Base-by-base conservation (phyloP, 2,797 vertebrate species). In the Dicrostonyx torquatus region DNA sequence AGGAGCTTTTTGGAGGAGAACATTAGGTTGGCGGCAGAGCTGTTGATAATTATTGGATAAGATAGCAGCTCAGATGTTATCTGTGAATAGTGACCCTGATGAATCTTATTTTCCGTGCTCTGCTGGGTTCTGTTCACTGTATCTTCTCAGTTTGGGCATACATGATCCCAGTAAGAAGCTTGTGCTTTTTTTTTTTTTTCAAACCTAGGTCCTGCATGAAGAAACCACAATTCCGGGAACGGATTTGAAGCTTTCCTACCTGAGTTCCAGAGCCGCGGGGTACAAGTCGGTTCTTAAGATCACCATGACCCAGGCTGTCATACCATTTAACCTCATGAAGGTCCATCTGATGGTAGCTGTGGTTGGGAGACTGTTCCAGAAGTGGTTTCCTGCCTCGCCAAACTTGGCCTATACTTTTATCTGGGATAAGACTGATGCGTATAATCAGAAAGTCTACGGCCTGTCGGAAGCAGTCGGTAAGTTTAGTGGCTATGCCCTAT, bases 351-450 rank as follows among this genome's bases (percentile, higher is more conserved):
- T 99, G 99, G 99, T 99, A 89, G 99, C 99, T 66, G 99, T 99
- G 90, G 99, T 99, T 95, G 99, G 99, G 97, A 99, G 99, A 97
- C 99, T 99, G 97, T 99, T 99, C 98, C 99, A 99, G 92, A 99
- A 99, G 98, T 99, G 99, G 98, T 99, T 99, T 97, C 99, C 99
- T 3, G 99, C 99, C 77, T 99, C 99, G 45, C 99, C 99, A 10
- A 99, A 99, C 98, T 98, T 99, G 97, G 99, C 99, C 58, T 99
- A 99, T 97, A 99, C 99, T 60, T 99, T 99, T 97, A 99, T 99
- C 98, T 99, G 99, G 99, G 99, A 99, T 98, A 99, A 99, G 98
- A 99, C 99, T 1, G 99, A 99, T 94, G 99, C 99, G 20, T 99
- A 99, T 98, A 99, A 99, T 96, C 99, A 99, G 98, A 99, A 99